Evolutionary conservation across 2,888 invertebrate species (phyloP), one percentile per base, ranked within the genome.

Genomic region (Dimorphilus gyrociliatus): DNA sequence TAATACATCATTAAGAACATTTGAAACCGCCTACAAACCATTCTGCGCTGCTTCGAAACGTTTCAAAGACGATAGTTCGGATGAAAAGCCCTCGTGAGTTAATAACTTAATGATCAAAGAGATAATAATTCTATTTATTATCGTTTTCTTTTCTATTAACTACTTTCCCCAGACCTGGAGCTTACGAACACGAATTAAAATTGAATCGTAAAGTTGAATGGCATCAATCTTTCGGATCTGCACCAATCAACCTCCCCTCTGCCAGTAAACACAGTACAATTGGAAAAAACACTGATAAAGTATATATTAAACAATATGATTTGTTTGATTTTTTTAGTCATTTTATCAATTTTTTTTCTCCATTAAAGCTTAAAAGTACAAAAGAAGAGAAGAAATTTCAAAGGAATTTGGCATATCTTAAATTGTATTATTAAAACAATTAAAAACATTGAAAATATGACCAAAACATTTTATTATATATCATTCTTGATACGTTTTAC

Each of bases 171-270:
- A 60, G 61, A 2, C 47, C 60, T 23, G 60, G 58, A 2, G 50
- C 51, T 19, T 61, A 61, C 40, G 58, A 59, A 31, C 53, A 53
- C 27, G 36, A 47, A 15, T 44, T 51, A 4, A 44, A 44, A 14
- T 32, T 33, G 14, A 51, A 53, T 38, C 41, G 54, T 28, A 51
- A 53, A 33, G 60, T 63, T 3, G 50, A 53, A 35, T 56, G 57
- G 55, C 60, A 60, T 30, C 58, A 60, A 41, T 53, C 59, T 5
- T 63, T 63, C 46, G 63, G 63, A 8, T 51, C 57, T 3, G 34
- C 46, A 2, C 61, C 61, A 2, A 47, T 58, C 13, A 39, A 51
- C 29, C 40, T 60, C 32, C 60, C 61, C 2, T 40, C 41, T 18
- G 49, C 59, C 10, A 45, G 47, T 18, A 47, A 55, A 29, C 47